Base-by-base conservation (phyloP, 2,797 vertebrate genomes). In the Pipistrellus pipistrellus region DNA sequence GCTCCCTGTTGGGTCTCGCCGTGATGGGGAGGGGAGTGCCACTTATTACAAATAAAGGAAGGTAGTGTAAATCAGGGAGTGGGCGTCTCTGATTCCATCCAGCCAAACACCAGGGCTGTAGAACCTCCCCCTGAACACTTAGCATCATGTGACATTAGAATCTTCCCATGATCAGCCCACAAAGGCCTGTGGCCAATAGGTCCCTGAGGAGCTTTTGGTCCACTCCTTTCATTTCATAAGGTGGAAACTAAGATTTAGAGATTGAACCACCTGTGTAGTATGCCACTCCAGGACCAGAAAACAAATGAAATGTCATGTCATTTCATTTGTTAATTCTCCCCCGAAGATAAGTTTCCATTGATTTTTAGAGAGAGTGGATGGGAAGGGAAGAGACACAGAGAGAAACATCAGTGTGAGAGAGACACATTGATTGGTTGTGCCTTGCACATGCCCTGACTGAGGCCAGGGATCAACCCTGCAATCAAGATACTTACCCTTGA, bases 31-130 rank as follows among this genome's bases (percentile, higher is more conserved):
- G 59, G 66, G 46, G 66, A 17, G 30, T 83, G 69, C 21, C 7
- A 32, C 17, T 76, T 32, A 27, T 66, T 88, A 80, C 15, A 93
- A 97, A 95, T 97, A 97, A 96, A 97, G 21, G 72, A 66, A 71
- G 44, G 38, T 55, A n/a, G 2, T 30, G 4, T 55, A 25, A 95
- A 13, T 21, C 57, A 62, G 73, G 93, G 21, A 85, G 46, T 88
- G 23, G 30, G 55, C 23, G 3, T 96, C 46, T 96, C n/a, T 96
- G 86, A 6, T 95, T 92, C 55, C 44, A 21, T 88, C 32, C n/a
- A 14, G 57, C 23, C 57, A 38, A 48, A 85, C 48, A 46, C 71
- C 41, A 20, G 9, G 46, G n/a, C 77, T 76, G 87, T 62, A 35
- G 62, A 53, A n/a, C 75, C 7, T 1, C 6, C 14, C 46, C 68